Evolutionary conservation across 2,113 vertebrate species (phyloP), one percentile per base, ranked within the genome.

Genomic region (Chloroceryle aenea): DNA sequence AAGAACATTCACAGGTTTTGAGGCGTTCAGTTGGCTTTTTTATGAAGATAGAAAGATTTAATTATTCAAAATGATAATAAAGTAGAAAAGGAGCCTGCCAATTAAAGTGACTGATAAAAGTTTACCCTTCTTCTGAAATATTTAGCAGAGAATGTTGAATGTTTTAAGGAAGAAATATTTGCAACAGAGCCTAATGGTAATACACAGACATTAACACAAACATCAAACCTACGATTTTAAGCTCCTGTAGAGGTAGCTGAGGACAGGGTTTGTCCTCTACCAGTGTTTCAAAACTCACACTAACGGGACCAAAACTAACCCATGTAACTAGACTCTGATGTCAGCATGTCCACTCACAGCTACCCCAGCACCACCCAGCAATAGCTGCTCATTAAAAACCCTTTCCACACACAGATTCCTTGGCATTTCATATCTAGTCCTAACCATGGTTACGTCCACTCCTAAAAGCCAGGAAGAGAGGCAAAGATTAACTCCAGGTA

Each of bases 101-200:
- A 67, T 87, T 83, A 69, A 80, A 94, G 72, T 69, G 83, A 86
- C 75, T 84, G 83, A 90, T 86, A 83, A 55, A 90, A 85, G 78
- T 80, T 89, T 91, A 71, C 8, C 5, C 52, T 30, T 66, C 40
- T 74, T 59, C 79, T 96, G 68, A 93, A 96, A 92, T 81, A 95
- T 83, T 94, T 74, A 92, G 38, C 27, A 94, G 82, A 29, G 25
- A 80, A 55, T 11, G 53, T 58, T 95, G 68, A 80, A 92, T 96
- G 80, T 86, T 93, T 90, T 36, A 92, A 68, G 40, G 30, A 34
- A 43, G 36, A 80, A 96, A 66, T 93, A 88, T 66, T 83, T 67
- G 40, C 42, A 62, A 38, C 30, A 68, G 43, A 90, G 12, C 4
- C 63, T 62, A 18, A 47, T 38, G 32, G 52, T 68, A 87, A 87